These are phyloP conservation scores for Troides aeacus DNA, from an alignment of 2,888 invertebrate species.

Conservation along the genomic window DNA sequence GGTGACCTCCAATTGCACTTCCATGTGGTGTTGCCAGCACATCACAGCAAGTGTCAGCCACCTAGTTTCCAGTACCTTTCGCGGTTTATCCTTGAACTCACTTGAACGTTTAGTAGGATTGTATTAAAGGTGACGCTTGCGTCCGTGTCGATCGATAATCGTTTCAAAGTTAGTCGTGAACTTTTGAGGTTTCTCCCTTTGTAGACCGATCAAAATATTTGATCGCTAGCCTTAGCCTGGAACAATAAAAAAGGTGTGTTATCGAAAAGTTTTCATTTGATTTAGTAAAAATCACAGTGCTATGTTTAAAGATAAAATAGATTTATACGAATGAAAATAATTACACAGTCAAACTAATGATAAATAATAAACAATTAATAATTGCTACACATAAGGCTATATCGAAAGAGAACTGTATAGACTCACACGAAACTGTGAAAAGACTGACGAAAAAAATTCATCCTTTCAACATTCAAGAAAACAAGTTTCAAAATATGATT, in stretches of 20 bases:
- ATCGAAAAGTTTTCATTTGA: neutral
- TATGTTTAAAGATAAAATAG: no score
- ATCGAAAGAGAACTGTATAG: neutral
- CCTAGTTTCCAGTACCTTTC: conserved; percentile 35
- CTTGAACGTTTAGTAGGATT: conserved; percentile 8
- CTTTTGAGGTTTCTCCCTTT: conserved; percentile 46
- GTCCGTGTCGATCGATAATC: conserved; percentile 40
- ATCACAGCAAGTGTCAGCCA: conserved; percentile 64
- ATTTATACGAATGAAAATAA: no score
- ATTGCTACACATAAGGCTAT: neutral
- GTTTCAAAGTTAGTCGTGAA: conserved; percentile 47
- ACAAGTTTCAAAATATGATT: conserved; percentile 17
- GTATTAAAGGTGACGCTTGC: conserved; percentile 39
- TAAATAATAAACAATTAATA: neutral
- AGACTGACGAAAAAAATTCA: conserved; percentile 1
- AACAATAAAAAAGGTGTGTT: conserved; percentile 43
- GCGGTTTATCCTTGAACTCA: conserved; percentile 9
- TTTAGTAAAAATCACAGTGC: neutral
- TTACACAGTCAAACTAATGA: no score
- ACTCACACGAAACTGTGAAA: conserved; percentile 1
- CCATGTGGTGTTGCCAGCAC: conserved; percentile 68
- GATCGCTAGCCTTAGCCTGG: conserved; percentile 60
- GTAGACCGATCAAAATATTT: conserved; percentile 46
- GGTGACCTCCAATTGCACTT: conserved; percentile 70
- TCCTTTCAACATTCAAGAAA: conserved; percentile 2